A percentile compares a stretch with the other conserved stretches of the same genome.
Conservation (phyloP, 2,888 invertebrate species). For the Dendrolimus houi region DNA sequence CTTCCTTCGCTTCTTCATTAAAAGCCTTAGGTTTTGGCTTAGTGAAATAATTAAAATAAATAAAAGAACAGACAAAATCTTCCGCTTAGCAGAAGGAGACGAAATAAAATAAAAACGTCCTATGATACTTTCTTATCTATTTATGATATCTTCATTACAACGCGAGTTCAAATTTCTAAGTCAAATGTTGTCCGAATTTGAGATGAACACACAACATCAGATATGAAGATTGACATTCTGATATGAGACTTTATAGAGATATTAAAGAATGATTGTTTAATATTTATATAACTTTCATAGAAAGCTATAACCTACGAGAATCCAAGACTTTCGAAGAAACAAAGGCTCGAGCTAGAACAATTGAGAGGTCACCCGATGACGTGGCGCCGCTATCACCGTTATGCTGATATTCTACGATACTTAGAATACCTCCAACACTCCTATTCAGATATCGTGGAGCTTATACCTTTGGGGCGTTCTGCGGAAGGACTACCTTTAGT, state of each 20-base stretch:
- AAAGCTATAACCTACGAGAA: slow-evolving; percentile 83
- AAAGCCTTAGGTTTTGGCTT: no score
- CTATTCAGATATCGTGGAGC: slow-evolving; percentile 79
- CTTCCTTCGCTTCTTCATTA: no score
- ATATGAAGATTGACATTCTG: neutral
- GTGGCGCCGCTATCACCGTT: slow-evolving; percentile 83
- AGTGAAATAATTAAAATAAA: no score
- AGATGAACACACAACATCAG: neutral
- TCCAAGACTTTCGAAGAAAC: slow-evolving; percentile 78
- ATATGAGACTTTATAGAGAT: neutral
- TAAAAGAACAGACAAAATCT: no score
- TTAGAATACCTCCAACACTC: slow-evolving; percentile 80
- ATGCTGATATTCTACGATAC: slow-evolving; percentile 81
- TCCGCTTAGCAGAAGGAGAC: no score
- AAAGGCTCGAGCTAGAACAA: slow-evolving; percentile 74
- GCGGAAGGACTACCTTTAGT: slow-evolving; percentile 83
- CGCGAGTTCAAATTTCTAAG: neutral
- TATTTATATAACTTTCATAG: slow-evolving; percentile 29
- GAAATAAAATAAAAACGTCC: no score
- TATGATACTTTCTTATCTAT: no score
- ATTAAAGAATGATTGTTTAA: neutral
- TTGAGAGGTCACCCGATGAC: slow-evolving; percentile 79
- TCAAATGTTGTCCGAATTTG: neutral
- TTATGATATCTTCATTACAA: no score
- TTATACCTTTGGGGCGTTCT: slow-evolving; percentile 83